Evolutionary conservation across 2,113 vertebrate species (phyloP).

Genomic region (Camelus dromedarius): DNA sequence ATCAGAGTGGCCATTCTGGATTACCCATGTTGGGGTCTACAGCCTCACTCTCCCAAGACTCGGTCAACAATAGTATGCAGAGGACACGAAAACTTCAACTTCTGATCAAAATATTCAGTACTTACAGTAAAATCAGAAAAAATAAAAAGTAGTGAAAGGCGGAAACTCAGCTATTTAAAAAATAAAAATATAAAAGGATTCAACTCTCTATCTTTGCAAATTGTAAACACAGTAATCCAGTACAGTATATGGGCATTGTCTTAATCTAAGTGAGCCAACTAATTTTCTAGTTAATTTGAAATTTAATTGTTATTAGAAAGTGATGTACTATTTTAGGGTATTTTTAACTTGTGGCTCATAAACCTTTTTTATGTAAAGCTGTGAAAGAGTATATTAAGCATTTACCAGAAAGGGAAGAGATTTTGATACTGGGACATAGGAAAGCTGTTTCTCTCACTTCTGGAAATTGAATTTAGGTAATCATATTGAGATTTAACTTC

Average conservation of each 20-base stretch:
- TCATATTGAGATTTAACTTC: not conserved
- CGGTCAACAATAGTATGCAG: not conserved
- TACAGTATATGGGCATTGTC: not conserved
- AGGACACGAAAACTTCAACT: not conserved
- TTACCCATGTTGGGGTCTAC: no score
- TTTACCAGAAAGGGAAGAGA: not conserved
- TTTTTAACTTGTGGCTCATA: conserved; percentile 2
- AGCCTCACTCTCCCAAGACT: no score
- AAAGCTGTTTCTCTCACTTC: not conserved
- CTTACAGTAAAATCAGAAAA: conserved; percentile 25
- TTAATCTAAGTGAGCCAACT: conserved; percentile 1
- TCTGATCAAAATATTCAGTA: not conserved
- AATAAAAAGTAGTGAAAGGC: not conserved
- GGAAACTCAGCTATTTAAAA: not conserved
- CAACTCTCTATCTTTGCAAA: conserved; percentile 3
- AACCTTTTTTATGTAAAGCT: conserved; percentile 33
- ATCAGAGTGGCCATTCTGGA: no score
- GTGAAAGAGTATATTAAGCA: not conserved
- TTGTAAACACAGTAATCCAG: not conserved
- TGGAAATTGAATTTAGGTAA: conserved; percentile 8
- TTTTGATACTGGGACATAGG: not conserved
- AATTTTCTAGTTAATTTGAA: conserved; percentile 53
- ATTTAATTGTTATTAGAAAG: conserved; percentile 40
- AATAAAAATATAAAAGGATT: not conserved
- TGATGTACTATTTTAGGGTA: not conserved